Base-by-base conservation (phyloP, 2,888 invertebrate species). In the Ceramica pisi region DNA sequence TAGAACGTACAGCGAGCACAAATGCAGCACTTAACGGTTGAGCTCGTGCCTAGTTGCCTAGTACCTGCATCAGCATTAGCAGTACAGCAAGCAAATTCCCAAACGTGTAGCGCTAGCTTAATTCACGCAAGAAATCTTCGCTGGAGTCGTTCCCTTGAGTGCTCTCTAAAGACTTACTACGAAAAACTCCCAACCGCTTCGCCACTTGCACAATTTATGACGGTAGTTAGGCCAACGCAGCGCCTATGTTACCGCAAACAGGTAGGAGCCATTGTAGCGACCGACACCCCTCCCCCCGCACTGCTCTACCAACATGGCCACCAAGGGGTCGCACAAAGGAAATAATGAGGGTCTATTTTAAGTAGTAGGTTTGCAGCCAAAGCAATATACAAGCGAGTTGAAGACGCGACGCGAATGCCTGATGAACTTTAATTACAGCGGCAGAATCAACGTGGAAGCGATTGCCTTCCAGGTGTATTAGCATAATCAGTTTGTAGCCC, bases 391-490 rank as follows among this genome's bases (percentile, higher is more conserved):
- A 86, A 88, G 89, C 82, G 81, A 83, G 88, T 81, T 80, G 88
- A 87, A 90, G 91, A 92, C 91, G 88, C 88, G 91, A 84, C 87
- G 83, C 86, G 91, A 92, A 90, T 92, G 87, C 86, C 83, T 90
- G 91, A 93, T 92, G 90, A 92, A 92, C 89, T 92, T 92, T 93
- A 93, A 93, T 93, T 92, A 92, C 92, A 87, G 81, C 85, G 83
- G 82, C 86, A 88, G 87, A 86, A 86, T 88, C 91, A 87, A 86
- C 89, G 89, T 88, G 87, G 87, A 91, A 90, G 91, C 90, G 88
- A 92, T 92, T 90, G 91, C 90, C 90, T 90, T 90, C 88, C 88
- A 90, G 89, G 83, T 89, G 84, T 90, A 92, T 92, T 92, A 92
- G 90, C 92, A 93, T 92, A 92, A 93, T 92, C 89, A 91, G 91